phyloP scores from a whole-genome alignment of 2,888 invertebrate species.

The Adineta ricciae region DNA sequence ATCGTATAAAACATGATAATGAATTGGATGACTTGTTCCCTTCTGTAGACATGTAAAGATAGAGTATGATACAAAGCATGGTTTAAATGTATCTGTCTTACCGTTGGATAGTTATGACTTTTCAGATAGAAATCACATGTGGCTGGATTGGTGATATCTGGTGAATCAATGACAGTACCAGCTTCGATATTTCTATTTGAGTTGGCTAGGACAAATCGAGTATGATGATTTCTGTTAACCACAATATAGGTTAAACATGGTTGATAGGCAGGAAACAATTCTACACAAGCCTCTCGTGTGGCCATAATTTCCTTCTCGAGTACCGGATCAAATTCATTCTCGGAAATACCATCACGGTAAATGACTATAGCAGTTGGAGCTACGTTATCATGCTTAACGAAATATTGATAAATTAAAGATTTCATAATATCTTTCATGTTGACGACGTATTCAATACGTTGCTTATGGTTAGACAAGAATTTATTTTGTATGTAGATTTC shows the following conservation, averaged over 20 bases:
- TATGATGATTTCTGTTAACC: constrained; percentile 33
- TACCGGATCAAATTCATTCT: constrained; percentile 27
- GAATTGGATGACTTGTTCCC: constrained; percentile 36
- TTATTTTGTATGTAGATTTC: not conserved
- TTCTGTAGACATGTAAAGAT: not conserved
- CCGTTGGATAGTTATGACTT: constrained; percentile 18
- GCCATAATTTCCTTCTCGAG: constrained; percentile 24
- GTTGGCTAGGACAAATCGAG: constrained; percentile 19
- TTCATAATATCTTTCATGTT: constrained; percentile 27
- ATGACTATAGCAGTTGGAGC: constrained; percentile 27
- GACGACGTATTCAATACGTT: constrained; percentile 26
- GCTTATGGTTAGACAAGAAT: no score
- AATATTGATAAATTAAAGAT: constrained; percentile 9
- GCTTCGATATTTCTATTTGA: constrained; percentile 2
- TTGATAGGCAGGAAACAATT: constrained; percentile 13
- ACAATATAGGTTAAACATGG: constrained; percentile 31
- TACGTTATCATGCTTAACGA: not conserved
- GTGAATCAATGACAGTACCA: constrained; percentile 31
- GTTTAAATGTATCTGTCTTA: not conserved
- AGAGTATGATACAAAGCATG: not conserved
- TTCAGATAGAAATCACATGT: constrained; percentile 29
- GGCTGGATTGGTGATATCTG: constrained; percentile 8
- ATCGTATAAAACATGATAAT: constrained; percentile 36
- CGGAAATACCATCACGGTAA: constrained; percentile 30
- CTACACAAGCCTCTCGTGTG: constrained; percentile 28